Conservation (phyloP, 1,140 invertebrate genomes). For the Venustaconcha ellipsiformis region DNA sequence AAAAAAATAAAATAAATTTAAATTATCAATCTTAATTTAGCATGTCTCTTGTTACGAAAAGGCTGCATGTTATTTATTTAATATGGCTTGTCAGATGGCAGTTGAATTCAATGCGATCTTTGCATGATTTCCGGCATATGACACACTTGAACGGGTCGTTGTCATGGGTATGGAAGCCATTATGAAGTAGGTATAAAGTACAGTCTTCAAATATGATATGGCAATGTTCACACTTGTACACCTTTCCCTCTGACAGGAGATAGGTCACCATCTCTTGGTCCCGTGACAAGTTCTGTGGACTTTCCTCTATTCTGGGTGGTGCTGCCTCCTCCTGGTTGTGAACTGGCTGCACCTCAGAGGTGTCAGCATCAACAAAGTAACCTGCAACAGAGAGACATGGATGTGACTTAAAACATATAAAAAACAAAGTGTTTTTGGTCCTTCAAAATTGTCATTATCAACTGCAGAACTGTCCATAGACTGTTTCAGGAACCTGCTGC, state of each 20-base stretch:
- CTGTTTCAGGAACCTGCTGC: no score
- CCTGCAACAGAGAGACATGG: no score
- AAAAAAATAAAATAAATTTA: no score
- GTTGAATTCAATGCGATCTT: constrained; percentile 64
- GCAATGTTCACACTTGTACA: constrained; percentile 63
- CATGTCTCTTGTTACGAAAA: background rate
- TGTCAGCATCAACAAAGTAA: constrained; percentile 24
- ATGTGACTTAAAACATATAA: no score
- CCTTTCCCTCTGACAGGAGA: constrained; percentile 53
- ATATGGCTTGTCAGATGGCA: constrained; percentile 65
- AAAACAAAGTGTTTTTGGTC: no score
- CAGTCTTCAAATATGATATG: constrained; percentile 65
- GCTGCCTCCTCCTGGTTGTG: constrained; percentile 38
- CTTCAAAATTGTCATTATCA: no score
- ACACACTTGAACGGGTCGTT: constrained; percentile 61
- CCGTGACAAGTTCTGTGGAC: constrained; percentile 25
- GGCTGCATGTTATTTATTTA: constrained; percentile 36
- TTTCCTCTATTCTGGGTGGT: constrained; percentile 20
- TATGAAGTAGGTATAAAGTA: constrained; percentile 61
- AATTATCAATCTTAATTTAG: no score
- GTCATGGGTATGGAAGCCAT: constrained; percentile 63
- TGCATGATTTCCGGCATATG: constrained; percentile 56
- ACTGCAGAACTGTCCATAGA: no score
- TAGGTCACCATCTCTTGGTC: constrained; percentile 52
- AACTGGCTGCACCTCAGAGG: constrained; percentile 30